Conservation (phyloP, 2,797 vertebrate species). For the Saxicola maurus region DNA sequence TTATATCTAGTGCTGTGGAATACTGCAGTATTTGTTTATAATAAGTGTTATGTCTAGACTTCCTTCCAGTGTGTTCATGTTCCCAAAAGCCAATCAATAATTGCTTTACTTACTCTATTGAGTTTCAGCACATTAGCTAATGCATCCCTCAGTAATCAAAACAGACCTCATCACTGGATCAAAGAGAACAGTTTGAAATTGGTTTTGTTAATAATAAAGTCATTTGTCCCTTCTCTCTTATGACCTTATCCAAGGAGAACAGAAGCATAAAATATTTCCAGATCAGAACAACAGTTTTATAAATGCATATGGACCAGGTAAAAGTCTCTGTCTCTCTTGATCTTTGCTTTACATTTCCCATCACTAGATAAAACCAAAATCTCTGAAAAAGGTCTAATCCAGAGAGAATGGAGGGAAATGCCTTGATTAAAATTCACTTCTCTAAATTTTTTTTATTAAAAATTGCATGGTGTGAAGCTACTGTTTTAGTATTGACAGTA, state of each 20-base stretch:
- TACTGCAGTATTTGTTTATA: not conserved
- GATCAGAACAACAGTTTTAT: not conserved
- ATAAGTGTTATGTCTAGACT: not conserved
- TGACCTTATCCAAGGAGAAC: not conserved
- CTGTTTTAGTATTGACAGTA: not conserved
- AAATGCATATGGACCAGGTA: not conserved
- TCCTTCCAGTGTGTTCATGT: not conserved
- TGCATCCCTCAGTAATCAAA: not conserved
- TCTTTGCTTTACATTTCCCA: not conserved
- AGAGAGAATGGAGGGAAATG: not conserved
- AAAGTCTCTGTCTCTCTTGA: not conserved
- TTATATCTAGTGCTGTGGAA: not conserved
- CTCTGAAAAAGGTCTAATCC: not conserved
- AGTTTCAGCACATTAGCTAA: constrained; percentile 1
- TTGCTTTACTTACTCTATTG: not conserved
- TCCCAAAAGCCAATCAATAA: constrained; percentile 1
- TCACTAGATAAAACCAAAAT: not conserved
- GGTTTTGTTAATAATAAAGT: not conserved
- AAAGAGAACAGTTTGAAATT: not conserved
- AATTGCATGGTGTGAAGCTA: not conserved
- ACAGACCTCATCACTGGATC: not conserved
- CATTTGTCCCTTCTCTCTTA: not conserved
- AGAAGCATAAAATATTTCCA: not conserved
- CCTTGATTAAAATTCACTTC: no score
- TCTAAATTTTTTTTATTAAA: not conserved